Base-by-base conservation (phyloP, 2,888 invertebrate species). In the Cataglyphis livida region DNA sequence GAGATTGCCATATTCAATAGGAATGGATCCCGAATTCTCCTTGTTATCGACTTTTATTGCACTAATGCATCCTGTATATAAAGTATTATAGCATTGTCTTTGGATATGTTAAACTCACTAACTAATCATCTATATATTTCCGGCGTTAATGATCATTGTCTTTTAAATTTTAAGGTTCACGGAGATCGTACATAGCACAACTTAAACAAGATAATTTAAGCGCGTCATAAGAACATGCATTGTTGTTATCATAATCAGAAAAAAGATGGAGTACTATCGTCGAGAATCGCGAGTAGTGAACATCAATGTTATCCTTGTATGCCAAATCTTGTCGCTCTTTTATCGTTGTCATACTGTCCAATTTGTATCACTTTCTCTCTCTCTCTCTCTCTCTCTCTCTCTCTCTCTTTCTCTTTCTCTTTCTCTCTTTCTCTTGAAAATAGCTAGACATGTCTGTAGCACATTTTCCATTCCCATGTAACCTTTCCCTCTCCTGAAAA, bases 361-460 rank as follows among this genome's bases (percentile, higher is more conserved):
- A 78, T 75, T 83, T 48, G 61, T 51, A 48, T 44, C 82, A 65
- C 38, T 54, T 51, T 25, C n/a, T 21, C 65, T 54, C n/a, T 73
- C 32, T 32, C 32, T 32, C 25, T 25, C 44, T n/a, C 73, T 70
- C 12, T 78, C 1, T 61, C n/a, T 44, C 61, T 48, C 21, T 21
- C 21, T 21, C 38, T 54, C 35, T 25, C 28, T 21, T 62, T 54
- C 15, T 73, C 32, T 32, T 6, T 32, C 25, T 25, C 44, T n/a
- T 5, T 32, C 62, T 32, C 15, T 73, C 57, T 76, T n/a, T 71
- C 62, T 28, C 41, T 82, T 41, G 12, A 15, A 51, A 64, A 62
- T 51, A 57, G 57, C 73, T 83, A 90, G 90, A 89, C 90, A 90
- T 89, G 89, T 88, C 89, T 88, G 54, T 90, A 88, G 82, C 90